These are phyloP conservation scores for Diprion similis DNA, from an alignment of 1,140 invertebrate genomes.

Conservation along the genomic window DNA sequence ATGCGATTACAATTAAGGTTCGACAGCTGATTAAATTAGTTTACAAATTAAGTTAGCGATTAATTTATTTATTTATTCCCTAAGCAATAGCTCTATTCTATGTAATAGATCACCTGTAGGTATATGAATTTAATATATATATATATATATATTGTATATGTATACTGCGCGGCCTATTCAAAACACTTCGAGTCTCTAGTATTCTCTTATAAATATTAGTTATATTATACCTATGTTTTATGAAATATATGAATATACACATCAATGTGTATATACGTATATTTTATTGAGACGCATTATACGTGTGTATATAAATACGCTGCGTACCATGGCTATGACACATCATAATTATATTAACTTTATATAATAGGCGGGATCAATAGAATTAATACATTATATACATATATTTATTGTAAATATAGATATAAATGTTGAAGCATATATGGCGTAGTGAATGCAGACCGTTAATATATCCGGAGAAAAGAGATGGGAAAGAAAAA, in stretches of 20 bases:
- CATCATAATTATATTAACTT: constrained; percentile 54
- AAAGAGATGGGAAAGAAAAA: neutral
- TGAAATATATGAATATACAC: neutral
- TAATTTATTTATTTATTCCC: too few species aligned
- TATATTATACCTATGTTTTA: neutral
- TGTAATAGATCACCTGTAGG: too few species aligned
- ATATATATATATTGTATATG: too few species aligned
- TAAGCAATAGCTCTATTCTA: too few species aligned
- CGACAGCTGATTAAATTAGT: too few species aligned
- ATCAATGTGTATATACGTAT: neutral
- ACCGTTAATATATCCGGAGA: neutral
- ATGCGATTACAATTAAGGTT: too few species aligned
- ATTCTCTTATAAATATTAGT: neutral
- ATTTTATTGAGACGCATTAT: neutral
- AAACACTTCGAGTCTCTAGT: too few species aligned
- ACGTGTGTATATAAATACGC: constrained; percentile 14
- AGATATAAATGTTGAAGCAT: constrained; percentile 15
- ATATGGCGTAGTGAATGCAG: neutral
- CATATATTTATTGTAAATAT: constrained; percentile 53
- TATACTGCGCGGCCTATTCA: too few species aligned
- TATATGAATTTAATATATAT: too few species aligned
- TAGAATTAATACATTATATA: constrained; percentile 33
- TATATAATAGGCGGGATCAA: constrained; percentile 56
- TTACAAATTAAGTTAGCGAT: too few species aligned
- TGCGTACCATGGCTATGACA: constrained; percentile 43